Evolutionary conservation across 2,797 vertebrate species (phyloP).

Genomic region (Chromobotia macracanthus): DNA sequence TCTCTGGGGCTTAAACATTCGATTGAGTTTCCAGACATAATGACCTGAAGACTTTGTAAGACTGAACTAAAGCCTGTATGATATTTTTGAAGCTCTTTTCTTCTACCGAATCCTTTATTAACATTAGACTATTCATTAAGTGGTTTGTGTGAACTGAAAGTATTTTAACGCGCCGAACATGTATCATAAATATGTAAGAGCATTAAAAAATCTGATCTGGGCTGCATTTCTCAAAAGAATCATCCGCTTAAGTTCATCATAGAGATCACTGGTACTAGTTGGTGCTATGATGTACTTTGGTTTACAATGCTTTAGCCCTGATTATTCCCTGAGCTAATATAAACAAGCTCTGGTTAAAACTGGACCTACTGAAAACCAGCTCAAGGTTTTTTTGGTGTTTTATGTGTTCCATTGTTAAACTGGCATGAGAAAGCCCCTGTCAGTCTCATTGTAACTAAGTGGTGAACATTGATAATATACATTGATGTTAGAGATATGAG

Average conservation of each 20-base stretch:
- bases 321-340: too few relatives aligned
- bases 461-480: too few relatives aligned
- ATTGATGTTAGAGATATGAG: too few relatives aligned
- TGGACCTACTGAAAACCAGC: slow-evolving; percentile 39
- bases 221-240: too few relatives aligned
- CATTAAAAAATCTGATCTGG: too few relatives aligned
- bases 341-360: slow-evolving; percentile 61
- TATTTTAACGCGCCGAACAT: too few relatives aligned
- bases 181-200: too few relatives aligned
- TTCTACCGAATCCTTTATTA: slow-evolving; percentile 31
- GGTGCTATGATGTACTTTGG: too few relatives aligned
- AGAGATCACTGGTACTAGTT: too few relatives aligned
- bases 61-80: not conserved
- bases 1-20: not conserved
- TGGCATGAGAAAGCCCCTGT: slow-evolving; percentile 54
- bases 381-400: slow-evolving; percentile 2
- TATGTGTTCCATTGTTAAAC: slow-evolving; percentile 32
- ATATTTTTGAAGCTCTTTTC: not conserved
- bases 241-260: too few relatives aligned
- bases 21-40: slow-evolving; percentile 42
- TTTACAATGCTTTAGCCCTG: too few relatives aligned
- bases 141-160: not conserved
- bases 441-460: slow-evolving; percentile 54
- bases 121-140: not conserved
- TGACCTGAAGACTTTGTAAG: slow-evolving; percentile 37